These are phyloP conservation scores for Styela plicata DNA, from an alignment of 23 tunicate species.

Conservation along the genomic window DNA sequence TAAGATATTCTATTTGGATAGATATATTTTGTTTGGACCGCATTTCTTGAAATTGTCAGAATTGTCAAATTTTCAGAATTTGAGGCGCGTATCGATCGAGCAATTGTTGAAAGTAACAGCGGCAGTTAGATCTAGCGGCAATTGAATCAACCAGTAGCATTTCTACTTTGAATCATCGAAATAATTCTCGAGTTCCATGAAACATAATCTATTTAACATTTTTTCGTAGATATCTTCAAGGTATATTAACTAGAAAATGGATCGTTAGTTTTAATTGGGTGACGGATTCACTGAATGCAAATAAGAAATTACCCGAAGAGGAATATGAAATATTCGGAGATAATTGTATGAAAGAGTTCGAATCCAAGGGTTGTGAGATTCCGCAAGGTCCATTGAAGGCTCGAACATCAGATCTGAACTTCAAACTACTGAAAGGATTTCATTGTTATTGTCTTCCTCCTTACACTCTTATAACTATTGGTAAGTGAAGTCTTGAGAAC, in stretches of 20 bases:
- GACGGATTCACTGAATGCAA: slow-evolving; percentile 32
- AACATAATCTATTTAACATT: not conserved
- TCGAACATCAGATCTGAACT: slow-evolving; percentile 25
- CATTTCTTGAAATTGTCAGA: too few relatives aligned
- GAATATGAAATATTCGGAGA: slow-evolving; percentile 71
- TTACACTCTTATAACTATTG: slow-evolving; percentile 56
- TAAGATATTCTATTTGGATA: too few relatives aligned
- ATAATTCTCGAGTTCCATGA: too few relatives aligned
- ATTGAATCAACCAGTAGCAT: too few relatives aligned
- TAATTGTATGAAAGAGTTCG: slow-evolving; percentile 28
- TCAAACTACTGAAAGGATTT: slow-evolving; percentile 21
- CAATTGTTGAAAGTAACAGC: not conserved
- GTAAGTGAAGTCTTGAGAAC: too few relatives aligned
- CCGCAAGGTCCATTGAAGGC: slow-evolving; percentile 53
- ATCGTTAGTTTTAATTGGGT: slow-evolving; percentile 75
- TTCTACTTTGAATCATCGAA: too few relatives aligned
- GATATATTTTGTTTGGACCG: too few relatives aligned
- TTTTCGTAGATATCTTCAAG: slow-evolving; percentile 42
- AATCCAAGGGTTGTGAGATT: not conserved
- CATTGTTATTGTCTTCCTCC: slow-evolving; percentile 51
- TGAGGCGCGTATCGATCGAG: too few relatives aligned
- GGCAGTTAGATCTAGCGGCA: too few relatives aligned
- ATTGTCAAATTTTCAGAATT: too few relatives aligned
- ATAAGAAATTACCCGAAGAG: slow-evolving; percentile 45
- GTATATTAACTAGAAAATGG: slow-evolving; percentile 66